Conservation (phyloP, 2,113 vertebrate genomes). For the Chlorodrepanis virens region DNA sequence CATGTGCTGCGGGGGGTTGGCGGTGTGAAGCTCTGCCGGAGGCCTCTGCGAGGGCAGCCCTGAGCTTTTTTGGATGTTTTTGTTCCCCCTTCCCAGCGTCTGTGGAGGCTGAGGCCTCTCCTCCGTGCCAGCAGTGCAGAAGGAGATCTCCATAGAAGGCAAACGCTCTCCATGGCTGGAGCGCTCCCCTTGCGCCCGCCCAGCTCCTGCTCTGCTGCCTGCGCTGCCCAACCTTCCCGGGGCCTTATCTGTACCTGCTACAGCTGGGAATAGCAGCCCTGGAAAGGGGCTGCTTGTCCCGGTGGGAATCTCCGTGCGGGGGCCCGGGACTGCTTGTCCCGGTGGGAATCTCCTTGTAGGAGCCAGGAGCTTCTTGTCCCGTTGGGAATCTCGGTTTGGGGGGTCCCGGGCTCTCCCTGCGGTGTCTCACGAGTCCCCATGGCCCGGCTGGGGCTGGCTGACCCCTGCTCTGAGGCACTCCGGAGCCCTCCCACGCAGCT, state of each 20-base stretch:
- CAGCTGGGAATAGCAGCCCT: accelerated
- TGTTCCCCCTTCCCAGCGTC: not conserved
- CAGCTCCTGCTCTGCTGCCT: not conserved
- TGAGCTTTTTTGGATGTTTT: not conserved
- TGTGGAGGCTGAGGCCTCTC: not conserved
- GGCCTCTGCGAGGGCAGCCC: not conserved
- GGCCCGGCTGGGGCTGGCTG: accelerated
- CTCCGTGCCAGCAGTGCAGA: not conserved
- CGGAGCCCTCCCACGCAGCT: not conserved
- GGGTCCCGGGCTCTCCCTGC: not conserved
- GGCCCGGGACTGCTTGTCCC: not conserved
- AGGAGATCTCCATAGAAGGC: slow-evolving; percentile 45
- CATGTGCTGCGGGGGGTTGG: accelerated
- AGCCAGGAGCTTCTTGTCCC: accelerated
- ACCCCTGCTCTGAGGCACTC: accelerated
- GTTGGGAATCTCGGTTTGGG: accelerated
- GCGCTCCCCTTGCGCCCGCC: accelerated
- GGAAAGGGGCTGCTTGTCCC: not conserved
- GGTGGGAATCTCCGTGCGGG: not conserved
- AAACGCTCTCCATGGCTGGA: not conserved
- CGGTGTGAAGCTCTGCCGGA: not conserved
- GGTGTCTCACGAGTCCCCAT: accelerated
- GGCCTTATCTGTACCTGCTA: not conserved
- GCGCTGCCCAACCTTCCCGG: accelerated
- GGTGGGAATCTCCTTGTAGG: not conserved